Percentiles rank a stretch among this genome's conserved stretches.
Evolutionary conservation across 2,113 vertebrate genomes (phyloP).

Genomic region (Brienomyrus brachyistius): DNA sequence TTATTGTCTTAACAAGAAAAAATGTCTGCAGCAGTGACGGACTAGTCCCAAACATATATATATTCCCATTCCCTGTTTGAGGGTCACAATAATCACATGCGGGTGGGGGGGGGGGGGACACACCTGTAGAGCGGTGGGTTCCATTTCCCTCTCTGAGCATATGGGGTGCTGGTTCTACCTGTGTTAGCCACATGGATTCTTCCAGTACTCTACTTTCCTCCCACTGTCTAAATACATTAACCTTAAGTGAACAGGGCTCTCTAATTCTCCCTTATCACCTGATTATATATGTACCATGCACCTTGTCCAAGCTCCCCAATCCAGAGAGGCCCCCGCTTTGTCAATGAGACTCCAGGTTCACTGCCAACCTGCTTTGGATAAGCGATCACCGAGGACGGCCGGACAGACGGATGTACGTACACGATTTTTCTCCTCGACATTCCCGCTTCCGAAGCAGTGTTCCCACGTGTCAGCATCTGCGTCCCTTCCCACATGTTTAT

Average conservation of each 20-base stretch:
- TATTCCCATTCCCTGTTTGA: background rate
- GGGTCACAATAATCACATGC: background rate
- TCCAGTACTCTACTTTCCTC: background rate
- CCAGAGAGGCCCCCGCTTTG: background rate
- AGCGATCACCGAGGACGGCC: background rate
- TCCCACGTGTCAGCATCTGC: background rate
- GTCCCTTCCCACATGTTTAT: conserved; percentile 8
- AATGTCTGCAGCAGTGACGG: background rate
- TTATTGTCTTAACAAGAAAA: background rate
- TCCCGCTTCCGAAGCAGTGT: too few species aligned
- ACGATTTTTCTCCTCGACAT: background rate
- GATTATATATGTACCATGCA: background rate
- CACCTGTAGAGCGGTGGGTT: background rate
- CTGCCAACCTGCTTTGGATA: background rate
- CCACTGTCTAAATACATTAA: background rate
- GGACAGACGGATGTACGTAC: background rate
- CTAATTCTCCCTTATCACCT: background rate
- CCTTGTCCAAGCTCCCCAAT: background rate
- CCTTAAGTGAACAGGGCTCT: background rate
- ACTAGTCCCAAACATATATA: background rate
- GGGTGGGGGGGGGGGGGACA: background rate
- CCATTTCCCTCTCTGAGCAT: too few species aligned
- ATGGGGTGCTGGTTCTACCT: background rate
- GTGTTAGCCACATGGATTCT: background rate
- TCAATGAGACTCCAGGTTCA: background rate